Base-by-base conservation (phyloP, 2,888 invertebrate species). In the Chymomyza caudatula region DNA sequence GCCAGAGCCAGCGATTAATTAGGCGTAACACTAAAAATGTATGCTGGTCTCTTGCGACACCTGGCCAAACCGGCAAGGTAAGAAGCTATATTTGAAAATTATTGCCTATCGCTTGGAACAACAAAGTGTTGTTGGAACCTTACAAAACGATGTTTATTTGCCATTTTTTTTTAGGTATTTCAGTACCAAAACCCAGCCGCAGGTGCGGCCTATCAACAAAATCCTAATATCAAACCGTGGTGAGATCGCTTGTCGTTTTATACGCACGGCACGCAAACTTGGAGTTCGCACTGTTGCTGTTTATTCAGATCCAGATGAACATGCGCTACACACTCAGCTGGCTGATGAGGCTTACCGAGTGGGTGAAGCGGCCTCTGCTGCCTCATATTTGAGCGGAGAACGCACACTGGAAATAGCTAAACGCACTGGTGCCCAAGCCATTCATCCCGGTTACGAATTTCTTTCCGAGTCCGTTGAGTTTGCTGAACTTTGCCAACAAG, bases 381-480 rank as follows among this genome's bases (percentile, higher is more conserved):
- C 96, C 76, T 98, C 98, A 82, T 99, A 99, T 89, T 92, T 99
- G 47, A 94, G 94, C 80, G 94, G 95, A 60, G 94, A 95, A 19
- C 96, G 94, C 90, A 96, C 99, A 65, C 91, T 99, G 65, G 93
- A 95, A 66, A 94, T 96, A 11, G 96, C 96, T 0, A 95, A 95
- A 88, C 91, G 90, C 60, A 93, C 96, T 0, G 94, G 94, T 49
- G 95, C 96, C 60, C 95, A 97, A 89, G 99, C 98, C 0, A 95
- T 99, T 74, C 99, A 99, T 91, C 99, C 99, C 0, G 99, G 99
- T 0, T 99, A 99, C 92, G 99, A 99, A 1, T 99, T 99, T 89
- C 92, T 99, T 13, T 99, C 99, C 0, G 99, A 99, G 91, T 99
- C 98, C 91, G 95, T 96, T 0, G 98, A 98, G 89, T 99, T 99